phyloP scores from a whole-genome alignment of 1,140 invertebrate species.

The Cotesia vestalis region DNA sequence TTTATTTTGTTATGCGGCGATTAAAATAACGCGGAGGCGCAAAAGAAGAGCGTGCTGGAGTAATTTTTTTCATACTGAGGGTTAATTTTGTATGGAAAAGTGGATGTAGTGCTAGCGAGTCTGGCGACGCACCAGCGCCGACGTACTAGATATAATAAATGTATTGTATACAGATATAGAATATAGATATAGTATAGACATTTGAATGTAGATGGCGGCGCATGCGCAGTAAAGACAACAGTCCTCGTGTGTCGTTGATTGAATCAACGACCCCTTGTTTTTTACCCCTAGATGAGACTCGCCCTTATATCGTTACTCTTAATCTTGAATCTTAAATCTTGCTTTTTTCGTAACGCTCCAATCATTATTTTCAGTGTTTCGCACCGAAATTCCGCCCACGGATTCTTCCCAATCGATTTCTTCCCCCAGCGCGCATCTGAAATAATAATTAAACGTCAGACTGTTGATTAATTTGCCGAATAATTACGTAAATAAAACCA shows the following conservation, averaged over 20 bases:
- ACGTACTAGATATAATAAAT: slow-evolving; percentile 7
- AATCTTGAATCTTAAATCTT: not conserved
- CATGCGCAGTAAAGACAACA: slow-evolving; percentile 35
- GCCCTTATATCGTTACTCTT: slow-evolving; percentile 11
- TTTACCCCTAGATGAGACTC: slow-evolving; percentile 33
- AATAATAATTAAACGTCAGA: too few species aligned
- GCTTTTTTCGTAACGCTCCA: not conserved
- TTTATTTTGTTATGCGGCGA: too few species aligned
- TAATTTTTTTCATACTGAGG: slow-evolving; percentile 17
- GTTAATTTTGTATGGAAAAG: slow-evolving; percentile 13
- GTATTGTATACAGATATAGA: not conserved
- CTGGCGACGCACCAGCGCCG: slow-evolving; percentile 1
- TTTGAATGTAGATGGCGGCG: slow-evolving; percentile 8
- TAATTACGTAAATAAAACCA: too few species aligned
- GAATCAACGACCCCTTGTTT: slow-evolving; percentile 46
- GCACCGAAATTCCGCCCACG: too few species aligned
- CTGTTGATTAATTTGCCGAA: too few species aligned
- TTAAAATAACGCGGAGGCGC: not conserved
- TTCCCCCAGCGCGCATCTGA: too few species aligned
- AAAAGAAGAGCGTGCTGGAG: not conserved
- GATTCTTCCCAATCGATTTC: too few species aligned
- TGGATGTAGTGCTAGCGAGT: not conserved
- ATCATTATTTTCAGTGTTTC: not conserved
- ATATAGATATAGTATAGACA: not conserved
- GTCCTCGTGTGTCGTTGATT: slow-evolving; percentile 43